phyloP scores from a whole-genome alignment of 2,797 vertebrate genomes.

The Selene dorsalis region DNA sequence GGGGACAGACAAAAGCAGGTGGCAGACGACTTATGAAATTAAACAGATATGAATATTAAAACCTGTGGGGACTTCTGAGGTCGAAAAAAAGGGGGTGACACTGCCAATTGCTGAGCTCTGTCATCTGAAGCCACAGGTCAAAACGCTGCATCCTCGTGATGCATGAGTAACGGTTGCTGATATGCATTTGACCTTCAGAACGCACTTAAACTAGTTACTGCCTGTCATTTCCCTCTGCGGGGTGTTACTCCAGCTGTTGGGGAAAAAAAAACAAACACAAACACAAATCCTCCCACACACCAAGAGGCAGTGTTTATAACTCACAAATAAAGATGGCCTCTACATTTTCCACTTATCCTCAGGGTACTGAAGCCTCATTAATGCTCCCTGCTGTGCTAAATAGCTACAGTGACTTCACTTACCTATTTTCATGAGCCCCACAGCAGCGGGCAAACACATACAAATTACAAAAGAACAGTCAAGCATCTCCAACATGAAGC shows the following conservation, averaged over 20 bases:
- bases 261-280: constrained; percentile 32
- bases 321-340: constrained; percentile 30
- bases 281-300: constrained; percentile 11
- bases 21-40: constrained; percentile 19
- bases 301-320: constrained; percentile 43
- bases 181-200: constrained; percentile 22
- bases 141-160: constrained; percentile 20
- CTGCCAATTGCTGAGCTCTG: constrained; percentile 1
- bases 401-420: constrained; percentile 50
- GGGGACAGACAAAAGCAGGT: constrained; percentile 37
- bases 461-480: constrained; percentile 50
- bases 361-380: constrained; percentile 45
- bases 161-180: constrained; percentile 15
- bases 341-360: constrained; percentile 56
- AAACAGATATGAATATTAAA: not conserved
- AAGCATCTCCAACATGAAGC: constrained; percentile 36
- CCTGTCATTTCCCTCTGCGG: constrained; percentile 33
- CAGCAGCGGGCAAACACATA: constrained; percentile 30
- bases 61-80: not conserved
- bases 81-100: not conserved
- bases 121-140: not conserved
- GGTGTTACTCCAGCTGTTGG: constrained; percentile 51
- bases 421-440: constrained; percentile 48
- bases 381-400: constrained; percentile 70
- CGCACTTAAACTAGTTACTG: not conserved